These are phyloP conservation scores for Homarus americanus DNA, from an alignment of 1,140 invertebrate genomes.

Conservation along the genomic window DNA sequence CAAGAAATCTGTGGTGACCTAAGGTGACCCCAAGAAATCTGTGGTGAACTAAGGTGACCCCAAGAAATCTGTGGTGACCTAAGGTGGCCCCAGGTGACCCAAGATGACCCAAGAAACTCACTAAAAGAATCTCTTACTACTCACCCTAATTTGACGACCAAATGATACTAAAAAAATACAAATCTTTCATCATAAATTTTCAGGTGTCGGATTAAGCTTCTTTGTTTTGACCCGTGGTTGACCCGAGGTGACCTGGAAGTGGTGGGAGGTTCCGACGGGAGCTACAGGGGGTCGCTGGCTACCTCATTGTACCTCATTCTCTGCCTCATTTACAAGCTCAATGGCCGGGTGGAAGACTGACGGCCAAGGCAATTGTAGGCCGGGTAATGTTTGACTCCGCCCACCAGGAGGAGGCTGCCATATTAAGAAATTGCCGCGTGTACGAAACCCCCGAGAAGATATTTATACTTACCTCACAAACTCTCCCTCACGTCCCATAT, in stretches of 20 bases:
- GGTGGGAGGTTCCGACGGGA: not conserved
- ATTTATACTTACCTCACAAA: not conserved
- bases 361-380: slow-evolving; percentile 40
- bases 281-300: slow-evolving; percentile 11
- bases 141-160: too few relatives aligned
- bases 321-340: slow-evolving; percentile 54
- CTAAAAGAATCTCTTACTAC: too few relatives aligned
- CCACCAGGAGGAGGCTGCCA: slow-evolving; percentile 1
- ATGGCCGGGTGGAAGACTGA: slow-evolving; percentile 8
- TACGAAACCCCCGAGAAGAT: not conserved
- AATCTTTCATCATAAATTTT: too few relatives aligned
- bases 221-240: not conserved
- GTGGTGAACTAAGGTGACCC: too few relatives aligned
- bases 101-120: too few relatives aligned
- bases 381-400: slow-evolving; percentile 35
- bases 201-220: too few relatives aligned
- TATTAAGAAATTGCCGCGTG: slow-evolving; percentile 6
- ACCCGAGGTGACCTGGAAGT: not conserved
- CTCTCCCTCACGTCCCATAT: not conserved
- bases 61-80: too few relatives aligned
- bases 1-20: too few relatives aligned
- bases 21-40: too few relatives aligned
- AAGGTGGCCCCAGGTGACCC: too few relatives aligned
- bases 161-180: too few relatives aligned
- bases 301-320: slow-evolving; percentile 54